Evolutionary conservation across 2,888 invertebrate species (phyloP).

Genomic region (Gari tellinella): DNA sequence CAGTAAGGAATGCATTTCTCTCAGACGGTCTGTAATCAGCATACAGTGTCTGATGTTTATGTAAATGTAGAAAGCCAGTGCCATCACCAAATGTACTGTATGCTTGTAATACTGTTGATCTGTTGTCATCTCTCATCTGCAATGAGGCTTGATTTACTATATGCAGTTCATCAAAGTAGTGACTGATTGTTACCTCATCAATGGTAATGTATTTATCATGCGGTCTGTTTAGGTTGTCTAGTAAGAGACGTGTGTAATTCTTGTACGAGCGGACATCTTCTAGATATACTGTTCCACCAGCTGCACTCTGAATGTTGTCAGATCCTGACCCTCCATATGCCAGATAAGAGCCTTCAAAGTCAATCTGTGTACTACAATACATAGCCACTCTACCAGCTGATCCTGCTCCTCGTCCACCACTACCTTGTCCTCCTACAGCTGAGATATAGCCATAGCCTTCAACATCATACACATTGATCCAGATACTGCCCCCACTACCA

Average conservation of each 20-base stretch:
- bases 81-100: slow-evolving; percentile 65
- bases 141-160: slow-evolving; percentile 65
- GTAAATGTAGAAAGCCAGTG: slow-evolving; percentile 68
- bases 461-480: slow-evolving; percentile 60
- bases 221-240: slow-evolving; percentile 67
- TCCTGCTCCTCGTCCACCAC: slow-evolving; percentile 63
- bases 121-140: slow-evolving; percentile 55
- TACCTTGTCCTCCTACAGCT: slow-evolving; percentile 64
- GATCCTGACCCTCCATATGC: slow-evolving; percentile 65
- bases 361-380: slow-evolving; percentile 50
- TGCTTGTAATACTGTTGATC: slow-evolving; percentile 52
- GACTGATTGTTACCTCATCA: slow-evolving; percentile 53
- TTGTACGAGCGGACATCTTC: slow-evolving; percentile 62
- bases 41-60: slow-evolving; percentile 59
- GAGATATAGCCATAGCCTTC: slow-evolving; percentile 73
- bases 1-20: slow-evolving; percentile 67
- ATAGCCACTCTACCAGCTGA: slow-evolving; percentile 72
- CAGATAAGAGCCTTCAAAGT: slow-evolving; percentile 64
- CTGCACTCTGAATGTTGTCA: slow-evolving; percentile 55
- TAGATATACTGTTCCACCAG: slow-evolving; percentile 73
- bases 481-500: slow-evolving; percentile 76
- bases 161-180: slow-evolving; percentile 73
- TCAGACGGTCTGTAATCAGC: slow-evolving; percentile 65
- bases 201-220: slow-evolving; percentile 69
- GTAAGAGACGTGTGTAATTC: slow-evolving; percentile 60